Conservation (phyloP, 2,797 vertebrate genomes). For the Sebastes cheni region DNA sequence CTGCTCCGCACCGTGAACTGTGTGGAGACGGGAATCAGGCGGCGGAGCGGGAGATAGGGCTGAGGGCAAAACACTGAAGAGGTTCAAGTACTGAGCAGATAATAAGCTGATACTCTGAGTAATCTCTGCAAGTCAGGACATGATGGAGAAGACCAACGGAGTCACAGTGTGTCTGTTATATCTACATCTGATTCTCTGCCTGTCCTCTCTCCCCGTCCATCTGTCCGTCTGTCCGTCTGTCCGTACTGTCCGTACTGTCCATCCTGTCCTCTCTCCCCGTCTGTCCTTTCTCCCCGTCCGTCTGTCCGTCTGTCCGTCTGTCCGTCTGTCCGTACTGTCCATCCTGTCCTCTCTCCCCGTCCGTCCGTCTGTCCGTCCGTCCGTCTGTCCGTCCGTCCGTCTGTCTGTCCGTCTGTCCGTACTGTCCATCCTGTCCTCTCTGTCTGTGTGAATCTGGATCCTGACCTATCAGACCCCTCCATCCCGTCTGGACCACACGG, state of each 20-base stretch:
- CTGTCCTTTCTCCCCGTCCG: background rate
- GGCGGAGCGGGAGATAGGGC: conserved; percentile 52
- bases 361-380: background rate
- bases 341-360: background rate
- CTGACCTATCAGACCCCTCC: conserved; percentile 74
- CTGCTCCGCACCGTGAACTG: conserved; percentile 50
- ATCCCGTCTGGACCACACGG: conserved; percentile 76
- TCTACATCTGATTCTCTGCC: background rate
- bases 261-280: background rate
- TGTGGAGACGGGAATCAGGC: conserved; percentile 59
- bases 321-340: background rate
- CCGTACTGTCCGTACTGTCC: background rate
- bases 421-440: background rate
- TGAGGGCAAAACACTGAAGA: conserved; percentile 66
- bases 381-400: background rate
- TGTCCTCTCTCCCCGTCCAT: background rate
- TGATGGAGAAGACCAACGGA: conserved; percentile 40
- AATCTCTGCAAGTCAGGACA: conserved; percentile 62
- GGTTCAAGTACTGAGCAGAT: conserved; percentile 67
- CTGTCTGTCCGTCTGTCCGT: background rate
- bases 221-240: background rate
- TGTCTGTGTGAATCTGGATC: conserved; percentile 26
- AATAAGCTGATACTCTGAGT: conserved; percentile 69
- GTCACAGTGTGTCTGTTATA: background rate
- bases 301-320: too few relatives aligned